Conservation (phyloP, 2,888 invertebrate species). For the Ceriagrion tenellum region DNA sequence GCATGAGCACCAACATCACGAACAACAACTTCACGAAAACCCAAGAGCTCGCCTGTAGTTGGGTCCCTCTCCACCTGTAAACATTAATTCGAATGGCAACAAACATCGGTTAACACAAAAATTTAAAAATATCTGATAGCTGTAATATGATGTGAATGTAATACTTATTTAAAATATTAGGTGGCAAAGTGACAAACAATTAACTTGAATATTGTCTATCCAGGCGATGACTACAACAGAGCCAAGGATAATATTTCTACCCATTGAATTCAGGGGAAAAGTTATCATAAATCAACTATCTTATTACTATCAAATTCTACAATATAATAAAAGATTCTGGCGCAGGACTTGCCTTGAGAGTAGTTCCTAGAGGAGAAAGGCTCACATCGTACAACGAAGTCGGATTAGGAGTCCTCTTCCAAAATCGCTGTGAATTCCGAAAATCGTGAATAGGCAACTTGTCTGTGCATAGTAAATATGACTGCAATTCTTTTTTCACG, state of each 20-base stretch:
- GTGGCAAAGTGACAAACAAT: too few relatives aligned
- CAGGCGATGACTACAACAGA: too few relatives aligned
- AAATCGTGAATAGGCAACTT: constrained; percentile 86
- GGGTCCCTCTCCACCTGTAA: constrained; percentile 85
- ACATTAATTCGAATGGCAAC: too few relatives aligned
- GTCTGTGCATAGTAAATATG: constrained; percentile 85
- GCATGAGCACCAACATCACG: constrained; percentile 83
- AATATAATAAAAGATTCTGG: background rate
- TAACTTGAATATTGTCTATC: too few relatives aligned
- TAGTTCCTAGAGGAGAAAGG: constrained; percentile 79
- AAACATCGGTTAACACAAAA: constrained; percentile 13
- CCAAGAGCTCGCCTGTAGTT: constrained; percentile 86
- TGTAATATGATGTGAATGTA: background rate
- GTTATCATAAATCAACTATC: background rate
- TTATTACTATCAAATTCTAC: background rate
- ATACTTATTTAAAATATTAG: too few relatives aligned
- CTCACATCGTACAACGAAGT: constrained; percentile 80
- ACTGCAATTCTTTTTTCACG: constrained; percentile 83
- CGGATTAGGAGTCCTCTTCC: constrained; percentile 81
- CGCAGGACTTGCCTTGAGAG: constrained; percentile 78
- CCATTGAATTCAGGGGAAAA: too few relatives aligned
- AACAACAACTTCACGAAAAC: constrained; percentile 83
- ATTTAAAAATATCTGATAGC: background rate
- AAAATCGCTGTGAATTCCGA: constrained; percentile 85
- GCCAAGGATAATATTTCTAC: background rate